phyloP scores from a whole-genome alignment of 2,113 vertebrate genomes.

The Carassius auratus region DNA sequence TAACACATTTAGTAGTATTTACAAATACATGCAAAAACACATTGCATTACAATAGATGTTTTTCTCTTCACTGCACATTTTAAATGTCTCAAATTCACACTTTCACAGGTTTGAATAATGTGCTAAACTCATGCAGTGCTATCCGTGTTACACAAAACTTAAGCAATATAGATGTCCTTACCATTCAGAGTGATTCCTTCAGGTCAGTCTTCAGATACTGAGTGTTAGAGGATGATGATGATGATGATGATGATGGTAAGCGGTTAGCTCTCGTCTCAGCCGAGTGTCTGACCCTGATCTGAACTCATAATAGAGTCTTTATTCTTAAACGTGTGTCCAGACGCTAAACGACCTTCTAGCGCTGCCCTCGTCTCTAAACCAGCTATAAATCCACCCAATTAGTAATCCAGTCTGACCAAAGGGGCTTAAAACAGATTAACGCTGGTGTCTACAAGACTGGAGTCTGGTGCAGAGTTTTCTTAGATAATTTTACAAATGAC shows the following conservation, averaged over 20 bases:
- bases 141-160: background rate
- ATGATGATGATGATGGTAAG: background rate
- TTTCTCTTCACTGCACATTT: background rate
- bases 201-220: constrained; percentile 1
- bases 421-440: constrained; percentile 54
- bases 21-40: background rate
- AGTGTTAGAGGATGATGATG: background rate
- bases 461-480: background rate
- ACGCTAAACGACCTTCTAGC: background rate
- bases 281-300: background rate
- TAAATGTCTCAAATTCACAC: background rate
- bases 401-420: constrained; percentile 55
- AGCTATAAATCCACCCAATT: constrained; percentile 56
- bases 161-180: background rate
- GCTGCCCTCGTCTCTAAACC: background rate
- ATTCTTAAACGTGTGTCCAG: background rate
- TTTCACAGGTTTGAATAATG: background rate
- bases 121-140: background rate
- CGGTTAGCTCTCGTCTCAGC: background rate
- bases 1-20: background rate
- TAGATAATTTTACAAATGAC: background rate
- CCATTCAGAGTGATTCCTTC: background rate
- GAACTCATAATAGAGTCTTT: background rate
- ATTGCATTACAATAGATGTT: background rate
- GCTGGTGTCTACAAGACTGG: constrained; percentile 34